Conservation (phyloP, 2,797 vertebrate species). For the Lutjanus argentimaculatus region DNA sequence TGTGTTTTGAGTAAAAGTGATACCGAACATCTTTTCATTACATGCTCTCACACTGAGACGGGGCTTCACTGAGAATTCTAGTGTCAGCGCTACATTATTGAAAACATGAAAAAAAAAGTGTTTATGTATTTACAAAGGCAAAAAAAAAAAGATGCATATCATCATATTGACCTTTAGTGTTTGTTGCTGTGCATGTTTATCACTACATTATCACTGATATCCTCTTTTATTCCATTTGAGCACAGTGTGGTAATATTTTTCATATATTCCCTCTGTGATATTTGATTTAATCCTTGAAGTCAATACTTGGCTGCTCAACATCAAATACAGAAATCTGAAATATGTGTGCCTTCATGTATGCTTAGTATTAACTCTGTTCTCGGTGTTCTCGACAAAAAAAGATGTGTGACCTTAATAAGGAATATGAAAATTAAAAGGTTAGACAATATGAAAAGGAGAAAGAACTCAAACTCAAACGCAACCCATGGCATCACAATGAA, state of each 20-base stretch:
- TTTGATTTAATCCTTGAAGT: constrained; percentile 4
- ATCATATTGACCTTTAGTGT: constrained; percentile 9
- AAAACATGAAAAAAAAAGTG: neutral
- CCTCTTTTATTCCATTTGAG: constrained; percentile 8
- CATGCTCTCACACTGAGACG: neutral
- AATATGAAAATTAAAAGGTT: neutral
- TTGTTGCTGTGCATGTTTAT: constrained; percentile 6
- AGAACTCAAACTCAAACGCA: neutral
- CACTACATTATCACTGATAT: neutral
- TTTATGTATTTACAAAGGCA: constrained; percentile 1
- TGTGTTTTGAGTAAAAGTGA: constrained; percentile 20
- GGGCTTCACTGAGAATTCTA: constrained; percentile 10
- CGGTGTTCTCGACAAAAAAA: neutral
- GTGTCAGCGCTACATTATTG: constrained; percentile 7
- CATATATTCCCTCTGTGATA: neutral
- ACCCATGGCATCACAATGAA: neutral
- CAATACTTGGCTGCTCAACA: neutral
- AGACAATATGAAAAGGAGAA: no score
- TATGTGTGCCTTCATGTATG: neutral
- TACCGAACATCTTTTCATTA: constrained; percentile 32
- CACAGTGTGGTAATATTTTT: neutral
- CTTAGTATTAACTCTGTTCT: neutral
- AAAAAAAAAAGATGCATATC: neutral
- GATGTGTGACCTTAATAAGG: neutral
- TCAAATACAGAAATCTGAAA: neutral